phyloP scores from a whole-genome alignment of 1,140 invertebrate species.

The Heliconius eleuchia region DNA sequence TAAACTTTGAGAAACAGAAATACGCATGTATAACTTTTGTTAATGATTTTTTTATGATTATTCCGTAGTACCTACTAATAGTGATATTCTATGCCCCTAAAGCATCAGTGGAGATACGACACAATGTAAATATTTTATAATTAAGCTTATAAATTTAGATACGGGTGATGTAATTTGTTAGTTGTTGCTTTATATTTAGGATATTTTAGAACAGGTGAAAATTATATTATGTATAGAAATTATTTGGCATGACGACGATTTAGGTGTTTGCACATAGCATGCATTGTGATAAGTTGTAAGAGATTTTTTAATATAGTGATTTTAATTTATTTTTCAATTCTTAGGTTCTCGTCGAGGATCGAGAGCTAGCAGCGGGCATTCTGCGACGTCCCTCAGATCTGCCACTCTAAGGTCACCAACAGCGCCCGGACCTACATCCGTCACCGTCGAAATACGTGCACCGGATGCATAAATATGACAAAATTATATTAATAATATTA shows the following conservation, averaged over 20 bases:
- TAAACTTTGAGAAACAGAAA: background rate
- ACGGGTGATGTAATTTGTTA: background rate
- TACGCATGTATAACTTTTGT: background rate
- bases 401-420: conserved; percentile 72
- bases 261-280: conserved; percentile 15
- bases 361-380: conserved; percentile 85
- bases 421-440: conserved; percentile 69
- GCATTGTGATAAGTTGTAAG: background rate
- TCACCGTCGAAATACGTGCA: conserved; percentile 74
- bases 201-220: conserved; percentile 6
- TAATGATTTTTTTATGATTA: background rate
- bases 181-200: conserved; percentile 17
- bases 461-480: conserved; percentile 61
- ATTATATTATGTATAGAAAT: background rate
- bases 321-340: conserved; percentile 31
- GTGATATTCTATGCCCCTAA: conserved; percentile 14
- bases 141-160: conserved; percentile 9
- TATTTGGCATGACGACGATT: conserved; percentile 1
- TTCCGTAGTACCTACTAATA: conserved; percentile 10
- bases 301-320: background rate
- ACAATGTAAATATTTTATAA: conserved; percentile 22
- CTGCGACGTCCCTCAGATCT: conserved; percentile 82
- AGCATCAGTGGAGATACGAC: conserved; percentile 19
- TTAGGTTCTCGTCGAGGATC: conserved; percentile 86
- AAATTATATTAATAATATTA: conserved; percentile 2